These are phyloP conservation scores for Tortricodes alternella DNA, from an alignment of 2,888 invertebrate species.

Conservation along the genomic window DNA sequence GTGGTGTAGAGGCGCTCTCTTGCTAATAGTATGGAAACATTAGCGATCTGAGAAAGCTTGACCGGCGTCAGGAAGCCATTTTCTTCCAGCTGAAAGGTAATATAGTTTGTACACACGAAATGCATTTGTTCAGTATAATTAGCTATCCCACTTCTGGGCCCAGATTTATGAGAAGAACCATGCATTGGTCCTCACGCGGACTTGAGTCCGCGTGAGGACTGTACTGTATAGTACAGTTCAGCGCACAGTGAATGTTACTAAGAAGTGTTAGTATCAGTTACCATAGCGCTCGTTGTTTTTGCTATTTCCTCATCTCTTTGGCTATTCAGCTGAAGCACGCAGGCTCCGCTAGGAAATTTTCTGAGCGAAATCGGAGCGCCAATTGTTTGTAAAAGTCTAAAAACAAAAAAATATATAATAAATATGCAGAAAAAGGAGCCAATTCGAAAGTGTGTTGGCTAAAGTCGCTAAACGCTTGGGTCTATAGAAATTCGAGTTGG, in stretches of 20 bases:
- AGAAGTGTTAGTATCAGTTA: slow-evolving; percentile 63
- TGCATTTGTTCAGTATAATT: neutral
- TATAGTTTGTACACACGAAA: neutral
- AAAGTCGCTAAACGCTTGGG: no score
- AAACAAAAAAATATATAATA: slow-evolving; percentile 37
- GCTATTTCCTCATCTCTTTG: slow-evolving; percentile 88
- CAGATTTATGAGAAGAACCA: no score
- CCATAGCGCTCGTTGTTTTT: slow-evolving; percentile 85
- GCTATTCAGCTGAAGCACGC: slow-evolving; percentile 92
- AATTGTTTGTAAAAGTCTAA: slow-evolving; percentile 82
- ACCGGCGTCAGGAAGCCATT: slow-evolving; percentile 91
- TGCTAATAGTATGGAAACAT: slow-evolving; percentile 94
- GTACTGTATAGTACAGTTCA: no score
- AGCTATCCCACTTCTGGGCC: neutral
- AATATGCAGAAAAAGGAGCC: no score
- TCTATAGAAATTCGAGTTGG: no score
- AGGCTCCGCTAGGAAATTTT: slow-evolving; percentile 97
- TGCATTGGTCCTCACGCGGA: neutral
- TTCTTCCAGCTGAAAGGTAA: slow-evolving; percentile 82
- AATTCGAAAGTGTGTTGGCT: no score
- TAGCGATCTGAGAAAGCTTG: slow-evolving; percentile 91
- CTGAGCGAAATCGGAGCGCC: slow-evolving; percentile 89
- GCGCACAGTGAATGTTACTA: no score
- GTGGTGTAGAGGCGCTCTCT: slow-evolving; percentile 94
- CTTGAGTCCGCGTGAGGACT: no score